phyloP scores from a whole-genome alignment of 2,797 vertebrate genomes.

The Lemur catta region DNA sequence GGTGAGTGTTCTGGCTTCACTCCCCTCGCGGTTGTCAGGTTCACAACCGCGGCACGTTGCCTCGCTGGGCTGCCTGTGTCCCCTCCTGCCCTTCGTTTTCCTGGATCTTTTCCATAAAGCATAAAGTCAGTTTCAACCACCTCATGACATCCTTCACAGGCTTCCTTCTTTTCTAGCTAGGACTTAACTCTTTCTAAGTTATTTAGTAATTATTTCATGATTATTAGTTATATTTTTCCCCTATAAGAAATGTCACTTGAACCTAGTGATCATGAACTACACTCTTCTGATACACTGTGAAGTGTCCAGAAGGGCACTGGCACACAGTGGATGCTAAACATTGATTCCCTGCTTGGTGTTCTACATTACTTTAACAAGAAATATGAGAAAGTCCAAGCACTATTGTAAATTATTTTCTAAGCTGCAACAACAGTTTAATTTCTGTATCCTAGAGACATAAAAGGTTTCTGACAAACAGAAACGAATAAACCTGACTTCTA shows the following conservation, averaged over 20 bases:
- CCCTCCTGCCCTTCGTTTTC: background rate
- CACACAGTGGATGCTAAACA: background rate
- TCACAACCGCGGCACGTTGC: background rate
- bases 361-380: background rate
- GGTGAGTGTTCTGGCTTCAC: background rate
- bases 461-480: conserved; percentile 19
- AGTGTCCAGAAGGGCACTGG: background rate
- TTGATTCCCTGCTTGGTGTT: background rate
- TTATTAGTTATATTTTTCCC: background rate
- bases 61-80: background rate
- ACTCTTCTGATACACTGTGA: background rate
- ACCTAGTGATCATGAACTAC: background rate
- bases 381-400: background rate
- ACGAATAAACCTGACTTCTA: background rate
- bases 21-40: background rate
- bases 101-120: background rate
- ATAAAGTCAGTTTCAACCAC: background rate
- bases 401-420: conserved; percentile 35
- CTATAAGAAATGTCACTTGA: background rate
- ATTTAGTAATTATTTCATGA: background rate
- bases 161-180: background rate
- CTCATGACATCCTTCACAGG: background rate
- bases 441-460: conserved; percentile 14
- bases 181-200: background rate
- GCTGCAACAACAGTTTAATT: background rate